Percentiles rank a stretch among this genome's conserved stretches.
phyloP scores from a whole-genome alignment of 1,140 invertebrate species.

The Euura lappo region DNA sequence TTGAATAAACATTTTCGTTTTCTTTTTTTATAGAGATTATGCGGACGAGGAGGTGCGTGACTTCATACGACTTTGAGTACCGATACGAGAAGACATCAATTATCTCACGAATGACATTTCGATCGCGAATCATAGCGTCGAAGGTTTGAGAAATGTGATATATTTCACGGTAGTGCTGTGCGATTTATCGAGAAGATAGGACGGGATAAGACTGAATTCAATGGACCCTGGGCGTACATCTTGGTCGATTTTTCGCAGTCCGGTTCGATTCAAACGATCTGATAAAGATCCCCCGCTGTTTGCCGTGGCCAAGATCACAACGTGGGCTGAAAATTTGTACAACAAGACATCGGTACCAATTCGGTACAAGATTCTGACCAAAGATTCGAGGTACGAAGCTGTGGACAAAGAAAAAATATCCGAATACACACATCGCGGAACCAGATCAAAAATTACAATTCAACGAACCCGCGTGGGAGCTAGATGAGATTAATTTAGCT shows the following conservation, averaged over 20 bases:
- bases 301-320: neutral
- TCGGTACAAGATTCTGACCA: conserved; percentile 2
- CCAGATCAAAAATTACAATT: conserved; percentile 1
- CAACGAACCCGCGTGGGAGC: neutral
- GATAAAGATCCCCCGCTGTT: conserved; percentile 6
- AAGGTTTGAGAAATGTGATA: neutral
- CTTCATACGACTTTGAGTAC: neutral
- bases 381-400: neutral
- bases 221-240: neutral
- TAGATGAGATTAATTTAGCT: neutral
- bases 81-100: neutral
- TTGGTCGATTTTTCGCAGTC: conserved; percentile 6
- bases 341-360: conserved; percentile 7
- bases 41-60: neutral
- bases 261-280: conserved; percentile 6
- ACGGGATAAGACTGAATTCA: conserved; percentile 5
- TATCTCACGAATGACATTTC: neutral
- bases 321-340: conserved; percentile 5
- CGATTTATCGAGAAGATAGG: neutral
- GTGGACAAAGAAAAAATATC: neutral
- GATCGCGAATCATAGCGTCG: no score
- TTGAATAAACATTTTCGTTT: no score
- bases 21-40: no score
- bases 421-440: neutral
- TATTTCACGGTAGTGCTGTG: neutral